Percentiles rank a stretch among this genome's conserved stretches.
These are phyloP conservation scores for Chiroxiphia lanceolata DNA, from an alignment of 2,797 vertebrate species.

Conservation along the genomic window DNA sequence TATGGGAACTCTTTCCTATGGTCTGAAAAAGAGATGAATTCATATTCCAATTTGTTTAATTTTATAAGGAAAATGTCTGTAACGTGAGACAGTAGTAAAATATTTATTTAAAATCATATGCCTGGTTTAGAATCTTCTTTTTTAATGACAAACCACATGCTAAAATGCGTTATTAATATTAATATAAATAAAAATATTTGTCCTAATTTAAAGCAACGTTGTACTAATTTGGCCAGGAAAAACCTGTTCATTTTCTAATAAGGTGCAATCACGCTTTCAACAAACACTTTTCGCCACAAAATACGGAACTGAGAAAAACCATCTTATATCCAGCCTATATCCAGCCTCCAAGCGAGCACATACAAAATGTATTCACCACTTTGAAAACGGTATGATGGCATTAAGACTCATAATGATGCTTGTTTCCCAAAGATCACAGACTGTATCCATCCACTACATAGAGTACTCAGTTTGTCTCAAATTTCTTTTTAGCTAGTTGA, in stretches of 20 bases:
- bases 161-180: background rate
- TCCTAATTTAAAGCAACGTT: background rate
- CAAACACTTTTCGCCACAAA: background rate
- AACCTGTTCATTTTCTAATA: conserved; percentile 15
- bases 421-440: background rate
- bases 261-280: background rate
- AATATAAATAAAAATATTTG: background rate
- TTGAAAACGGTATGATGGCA: background rate
- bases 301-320: background rate
- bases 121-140: background rate
- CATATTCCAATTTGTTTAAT: background rate
- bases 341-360: background rate
- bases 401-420: background rate
- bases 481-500: background rate
- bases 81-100: background rate
- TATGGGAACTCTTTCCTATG: background rate
- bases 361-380: background rate
- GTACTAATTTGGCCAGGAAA: background rate
- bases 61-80: background rate
- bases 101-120: background rate
- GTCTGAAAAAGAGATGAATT: background rate
- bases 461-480: background rate
- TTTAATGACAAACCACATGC: background rate
- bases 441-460: accelerated
- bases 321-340: background rate